A percentile compares a stretch with the other conserved stretches of the same genome.
Evolutionary conservation across 2,888 invertebrate species (phyloP).

Genomic region (Cephus nigrinus): DNA sequence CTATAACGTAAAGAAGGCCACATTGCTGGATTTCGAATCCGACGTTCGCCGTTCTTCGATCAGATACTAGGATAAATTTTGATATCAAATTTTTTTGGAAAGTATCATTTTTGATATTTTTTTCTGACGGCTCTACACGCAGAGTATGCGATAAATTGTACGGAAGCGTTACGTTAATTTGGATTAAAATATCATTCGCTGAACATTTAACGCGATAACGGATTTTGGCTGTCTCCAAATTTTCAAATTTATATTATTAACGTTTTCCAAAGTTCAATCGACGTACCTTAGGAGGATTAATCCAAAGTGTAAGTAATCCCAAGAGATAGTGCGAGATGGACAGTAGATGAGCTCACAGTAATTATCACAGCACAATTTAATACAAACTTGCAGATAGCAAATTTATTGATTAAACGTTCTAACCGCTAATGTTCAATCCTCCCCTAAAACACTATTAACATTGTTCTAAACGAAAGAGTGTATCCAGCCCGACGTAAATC

Average conservation of each 20-base stretch:
- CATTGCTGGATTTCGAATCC: neutral
- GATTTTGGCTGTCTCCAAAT: neutral
- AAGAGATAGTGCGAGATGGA: conserved; percentile 1
- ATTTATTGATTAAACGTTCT: neutral
- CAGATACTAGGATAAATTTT: neutral
- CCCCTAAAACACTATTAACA: conserved; percentile 11
- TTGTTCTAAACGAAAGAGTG: conserved; percentile 11
- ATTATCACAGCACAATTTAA: conserved; percentile 28
- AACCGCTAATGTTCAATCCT: neutral
- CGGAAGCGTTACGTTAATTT: neutral
- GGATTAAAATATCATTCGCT: neutral
- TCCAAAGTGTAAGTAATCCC: conserved; percentile 19
- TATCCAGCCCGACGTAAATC: conserved; percentile 8
- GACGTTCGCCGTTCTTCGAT: neutral
- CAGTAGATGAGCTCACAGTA: conserved; percentile 9
- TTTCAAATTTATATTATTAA: neutral
- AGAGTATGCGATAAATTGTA: neutral
- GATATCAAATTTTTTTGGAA: neutral
- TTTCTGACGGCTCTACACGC: neutral
- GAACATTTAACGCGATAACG: neutral
- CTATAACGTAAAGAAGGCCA: neutral
- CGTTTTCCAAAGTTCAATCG: neutral
- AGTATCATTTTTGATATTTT: neutral
- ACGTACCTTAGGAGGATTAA: conserved; percentile 5
- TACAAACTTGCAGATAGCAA: neutral